Evolutionary conservation across 2,888 invertebrate genomes (phyloP).

Genomic region (Melanargia galathea): DNA sequence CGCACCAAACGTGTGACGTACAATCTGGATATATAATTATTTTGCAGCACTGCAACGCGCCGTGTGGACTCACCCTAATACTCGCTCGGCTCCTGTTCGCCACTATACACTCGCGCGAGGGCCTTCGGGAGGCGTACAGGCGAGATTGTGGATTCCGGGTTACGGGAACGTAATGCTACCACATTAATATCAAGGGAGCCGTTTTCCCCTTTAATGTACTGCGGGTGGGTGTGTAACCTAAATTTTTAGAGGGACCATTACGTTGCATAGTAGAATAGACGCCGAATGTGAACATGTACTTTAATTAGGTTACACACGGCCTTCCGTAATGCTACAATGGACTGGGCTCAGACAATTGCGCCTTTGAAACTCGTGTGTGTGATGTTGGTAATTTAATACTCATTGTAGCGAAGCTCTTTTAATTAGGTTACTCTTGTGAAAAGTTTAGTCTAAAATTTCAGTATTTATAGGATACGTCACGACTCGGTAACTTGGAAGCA

Average conservation of each 20-base stretch:
- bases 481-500: not conserved
- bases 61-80: too few relatives aligned
- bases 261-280: constrained; percentile 13
- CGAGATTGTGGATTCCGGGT: too few relatives aligned
- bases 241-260: constrained; percentile 27
- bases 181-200: constrained; percentile 31
- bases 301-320: constrained; percentile 35
- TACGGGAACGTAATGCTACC: constrained; percentile 19
- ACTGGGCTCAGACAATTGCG: constrained; percentile 29
- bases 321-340: constrained; percentile 30
- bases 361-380: constrained; percentile 24
- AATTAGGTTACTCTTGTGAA: constrained; percentile 7
- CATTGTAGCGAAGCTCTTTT: constrained; percentile 12
- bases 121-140: too few relatives aligned
- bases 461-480: too few relatives aligned
- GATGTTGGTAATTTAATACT: constrained; percentile 26
- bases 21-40: too few relatives aligned
- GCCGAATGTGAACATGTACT: constrained; percentile 25
- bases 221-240: constrained; percentile 19
- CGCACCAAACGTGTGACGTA: too few relatives aligned
- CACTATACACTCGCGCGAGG: too few relatives aligned
- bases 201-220: constrained; percentile 10
- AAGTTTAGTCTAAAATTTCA: not conserved
- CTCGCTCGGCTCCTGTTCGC: too few relatives aligned
- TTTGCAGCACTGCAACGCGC: too few relatives aligned